Evolutionary conservation across 1,140 invertebrate species (phyloP).

Genomic region (Mamestra configurata): DNA sequence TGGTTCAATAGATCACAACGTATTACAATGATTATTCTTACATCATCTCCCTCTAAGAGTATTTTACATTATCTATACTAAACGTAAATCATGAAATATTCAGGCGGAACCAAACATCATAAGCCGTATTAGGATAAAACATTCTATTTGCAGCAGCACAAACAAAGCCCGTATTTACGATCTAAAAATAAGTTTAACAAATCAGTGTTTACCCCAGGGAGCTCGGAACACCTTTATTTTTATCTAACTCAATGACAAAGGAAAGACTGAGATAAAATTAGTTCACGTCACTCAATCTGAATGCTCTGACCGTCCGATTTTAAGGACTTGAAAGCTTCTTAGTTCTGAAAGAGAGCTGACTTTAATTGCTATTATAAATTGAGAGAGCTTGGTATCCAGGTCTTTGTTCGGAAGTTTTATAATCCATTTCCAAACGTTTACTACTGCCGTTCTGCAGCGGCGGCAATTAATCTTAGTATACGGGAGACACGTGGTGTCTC

Average conservation of each 20-base stretch:
- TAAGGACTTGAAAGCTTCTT: neutral
- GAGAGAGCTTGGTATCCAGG: neutral
- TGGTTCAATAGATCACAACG: constrained; percentile 8
- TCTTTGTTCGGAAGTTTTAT: constrained; percentile 40
- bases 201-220: constrained; percentile 24
- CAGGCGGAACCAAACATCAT: neutral
- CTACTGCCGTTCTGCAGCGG: constrained; percentile 56
- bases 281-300: constrained; percentile 11
- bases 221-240: constrained; percentile 29
- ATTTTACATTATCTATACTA: neutral
- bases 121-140: constrained; percentile 23
- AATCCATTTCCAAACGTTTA: constrained; percentile 55
- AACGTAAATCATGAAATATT: neutral
- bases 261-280: constrained; percentile 6
- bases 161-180: constrained; percentile 20
- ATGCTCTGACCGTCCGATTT: neutral
- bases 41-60: neutral
- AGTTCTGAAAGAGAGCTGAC: neutral
- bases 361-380: constrained; percentile 38
- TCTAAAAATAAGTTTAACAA: constrained; percentile 44
- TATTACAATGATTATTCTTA: constrained; percentile 1
- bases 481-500: constrained; percentile 74
- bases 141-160: constrained; percentile 20
- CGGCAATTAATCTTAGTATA: constrained; percentile 75
- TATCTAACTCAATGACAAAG: constrained; percentile 38